Evolutionary conservation across 2,113 vertebrate genomes (phyloP), one percentile per base, ranked within the genome.

Genomic region (Sturnus vulgaris): DNA sequence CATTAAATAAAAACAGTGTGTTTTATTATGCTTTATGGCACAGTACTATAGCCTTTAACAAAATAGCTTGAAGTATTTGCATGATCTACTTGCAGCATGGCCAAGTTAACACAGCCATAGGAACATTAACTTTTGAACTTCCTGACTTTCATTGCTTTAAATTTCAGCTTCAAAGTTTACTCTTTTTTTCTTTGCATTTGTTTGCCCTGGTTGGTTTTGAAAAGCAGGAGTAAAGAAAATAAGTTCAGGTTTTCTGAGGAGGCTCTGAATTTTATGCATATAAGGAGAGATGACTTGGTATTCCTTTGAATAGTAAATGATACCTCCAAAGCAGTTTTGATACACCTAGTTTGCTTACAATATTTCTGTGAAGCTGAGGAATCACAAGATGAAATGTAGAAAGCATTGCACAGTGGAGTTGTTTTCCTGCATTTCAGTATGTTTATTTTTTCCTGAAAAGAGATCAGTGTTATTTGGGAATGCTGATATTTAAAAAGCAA

Each of bases 71-170:
- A 91, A 93, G 73, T 95, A 92, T 95, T 92, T 95, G 85, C 66
- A 70, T 82, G 93, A 95, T 94, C 79, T 94, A 73, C 95, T 96
- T 94, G 92, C 94, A 95, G 49, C 83, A 88, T 91, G 96, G 88
- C 96, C 96, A 97, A 96, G 92, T 95, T 94, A 95, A 72, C 50
- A 83, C 59, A 95, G 92, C 95, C 71, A 87, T 92, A 96, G 82
- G 93, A 97, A 47, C 89, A 49, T 96, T 96, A 97, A 96, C 94
- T 97, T 95, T 96, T 97, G 95, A 97, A 96, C 95, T 96, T 96
- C 96, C 96, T 97, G 96, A 94, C 88, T 97, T 97, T 63, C 93
- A 66, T 83, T 95, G 85, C 93, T 90, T 95, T 95, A 91, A 91
- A 91, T 91, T 89, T 96, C 92, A 91, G 71, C 94, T 97, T 96